Conservation (phyloP, 2,888 invertebrate species). For the Crematogaster levior region DNA sequence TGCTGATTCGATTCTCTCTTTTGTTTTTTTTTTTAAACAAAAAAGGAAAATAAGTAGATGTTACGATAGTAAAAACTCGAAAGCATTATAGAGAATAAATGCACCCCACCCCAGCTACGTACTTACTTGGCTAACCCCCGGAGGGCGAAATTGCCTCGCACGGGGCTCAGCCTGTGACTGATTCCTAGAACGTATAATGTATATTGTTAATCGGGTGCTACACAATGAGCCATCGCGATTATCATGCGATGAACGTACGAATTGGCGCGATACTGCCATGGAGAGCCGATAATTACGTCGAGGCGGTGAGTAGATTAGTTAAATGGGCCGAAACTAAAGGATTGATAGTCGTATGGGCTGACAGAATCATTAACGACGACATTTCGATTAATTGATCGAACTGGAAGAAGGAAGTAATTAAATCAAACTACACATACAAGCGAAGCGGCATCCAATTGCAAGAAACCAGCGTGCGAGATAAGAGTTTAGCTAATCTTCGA, state of each 20-base stretch:
- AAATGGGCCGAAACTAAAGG: conserved; percentile 30
- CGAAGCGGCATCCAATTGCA: conserved; percentile 51
- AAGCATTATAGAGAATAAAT: conserved; percentile 47
- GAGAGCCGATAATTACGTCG: conserved; percentile 45
- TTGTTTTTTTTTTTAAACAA: conserved; percentile 45
- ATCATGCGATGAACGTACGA: conserved; percentile 53
- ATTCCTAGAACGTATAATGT: conserved; percentile 84
- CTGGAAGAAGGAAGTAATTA: conserved; percentile 46
- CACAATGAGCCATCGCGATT: conserved; percentile 56
- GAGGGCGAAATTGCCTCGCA: conserved; percentile 51
- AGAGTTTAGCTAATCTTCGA: conserved; percentile 22
- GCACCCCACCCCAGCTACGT: conserved; percentile 80
- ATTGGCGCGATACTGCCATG: conserved; percentile 66
- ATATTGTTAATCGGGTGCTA: conserved; percentile 72
- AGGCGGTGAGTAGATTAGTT: conserved; percentile 43
- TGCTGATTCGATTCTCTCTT: conserved; percentile 51
- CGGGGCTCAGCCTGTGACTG: conserved; percentile 81
- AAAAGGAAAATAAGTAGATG: conserved; percentile 54
- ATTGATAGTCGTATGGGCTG: conserved; percentile 20
- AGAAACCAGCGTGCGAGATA: conserved; percentile 11
- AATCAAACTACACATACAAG: conserved; percentile 41
- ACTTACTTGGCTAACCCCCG: conserved; percentile 82
- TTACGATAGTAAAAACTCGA: conserved; percentile 58
- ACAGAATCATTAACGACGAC: conserved; percentile 37
- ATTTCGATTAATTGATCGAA: conserved; percentile 58